Evolutionary conservation across 2,888 invertebrate species (phyloP).

Genomic region (Syritta pipiens): DNA sequence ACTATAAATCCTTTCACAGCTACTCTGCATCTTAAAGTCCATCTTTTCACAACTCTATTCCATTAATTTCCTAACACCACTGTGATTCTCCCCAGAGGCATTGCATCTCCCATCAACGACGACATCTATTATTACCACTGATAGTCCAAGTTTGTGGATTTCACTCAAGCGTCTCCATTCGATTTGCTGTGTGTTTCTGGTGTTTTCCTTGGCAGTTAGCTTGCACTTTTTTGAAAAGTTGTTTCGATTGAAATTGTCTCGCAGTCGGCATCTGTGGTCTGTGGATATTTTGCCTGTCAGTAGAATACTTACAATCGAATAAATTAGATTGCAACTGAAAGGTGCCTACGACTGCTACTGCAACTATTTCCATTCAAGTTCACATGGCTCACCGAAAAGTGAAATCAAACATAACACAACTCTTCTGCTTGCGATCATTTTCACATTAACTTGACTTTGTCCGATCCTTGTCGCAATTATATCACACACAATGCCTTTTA

Average conservation of each 20-base stretch:
- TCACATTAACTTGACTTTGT: conserved; percentile 11
- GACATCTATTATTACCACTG: conserved; percentile 11
- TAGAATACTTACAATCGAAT: conserved; percentile 9
- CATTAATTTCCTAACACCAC: too few relatives aligned
- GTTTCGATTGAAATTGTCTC: conserved; percentile 19
- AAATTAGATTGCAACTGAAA: conserved; percentile 54
- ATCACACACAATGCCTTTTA: conserved; percentile 14
- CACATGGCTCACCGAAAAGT: conserved; percentile 24
- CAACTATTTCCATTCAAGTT: conserved; percentile 39
- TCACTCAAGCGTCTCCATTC: conserved; percentile 23
- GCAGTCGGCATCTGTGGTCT: not conserved
- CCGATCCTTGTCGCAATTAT: conserved; percentile 10
- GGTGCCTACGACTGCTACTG: not conserved
- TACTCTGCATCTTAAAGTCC: too few relatives aligned
- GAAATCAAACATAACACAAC: not conserved
- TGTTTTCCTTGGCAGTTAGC: conserved; percentile 18
- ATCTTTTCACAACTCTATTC: too few relatives aligned
- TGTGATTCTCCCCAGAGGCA: conserved; percentile 1
- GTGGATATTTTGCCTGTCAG: not conserved
- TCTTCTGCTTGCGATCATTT: not conserved
- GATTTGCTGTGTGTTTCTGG: conserved; percentile 22
- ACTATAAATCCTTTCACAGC: too few relatives aligned
- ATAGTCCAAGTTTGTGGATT: conserved; percentile 21
- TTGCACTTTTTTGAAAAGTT: conserved; percentile 46
- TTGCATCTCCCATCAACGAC: conserved; percentile 11